Conservation (phyloP, 1,140 invertebrate genomes). For the Ceratitis capitata region DNA sequence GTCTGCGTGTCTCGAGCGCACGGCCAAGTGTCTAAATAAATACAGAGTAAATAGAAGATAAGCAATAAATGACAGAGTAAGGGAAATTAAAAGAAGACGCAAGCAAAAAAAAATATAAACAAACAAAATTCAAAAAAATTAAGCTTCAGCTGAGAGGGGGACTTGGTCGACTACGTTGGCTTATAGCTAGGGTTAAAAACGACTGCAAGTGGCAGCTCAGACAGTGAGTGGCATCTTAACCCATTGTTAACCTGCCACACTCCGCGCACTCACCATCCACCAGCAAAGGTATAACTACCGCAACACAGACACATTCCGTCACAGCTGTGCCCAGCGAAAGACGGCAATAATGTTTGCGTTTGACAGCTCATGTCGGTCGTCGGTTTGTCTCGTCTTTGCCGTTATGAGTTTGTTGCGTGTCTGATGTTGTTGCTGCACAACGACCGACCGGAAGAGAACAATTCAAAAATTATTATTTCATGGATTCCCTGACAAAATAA, state of each 20-base stretch:
- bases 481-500: background rate
- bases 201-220: slow-evolving; percentile 33
- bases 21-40: slow-evolving; percentile 25
- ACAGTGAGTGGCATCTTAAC: slow-evolving; percentile 33
- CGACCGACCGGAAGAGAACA: background rate
- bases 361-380: background rate
- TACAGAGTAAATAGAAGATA: background rate
- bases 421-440: background rate
- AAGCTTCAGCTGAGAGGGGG: background rate
- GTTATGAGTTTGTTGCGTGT: background rate
- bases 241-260: background rate
- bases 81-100: background rate
- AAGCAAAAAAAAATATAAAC: background rate
- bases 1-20: background rate
- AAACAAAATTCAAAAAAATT: background rate
- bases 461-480: slow-evolving; percentile 9
- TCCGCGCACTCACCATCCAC: background rate
- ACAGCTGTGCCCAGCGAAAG: background rate
- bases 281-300: background rate
- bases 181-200: background rate
- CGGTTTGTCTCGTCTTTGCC: background rate
- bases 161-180: background rate
- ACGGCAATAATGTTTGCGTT: slow-evolving; percentile 14
- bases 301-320: background rate
- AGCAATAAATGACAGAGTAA: background rate